Evolutionary conservation across 2,797 vertebrate species (phyloP).

Genomic region (Hipposideros larvatus): DNA sequence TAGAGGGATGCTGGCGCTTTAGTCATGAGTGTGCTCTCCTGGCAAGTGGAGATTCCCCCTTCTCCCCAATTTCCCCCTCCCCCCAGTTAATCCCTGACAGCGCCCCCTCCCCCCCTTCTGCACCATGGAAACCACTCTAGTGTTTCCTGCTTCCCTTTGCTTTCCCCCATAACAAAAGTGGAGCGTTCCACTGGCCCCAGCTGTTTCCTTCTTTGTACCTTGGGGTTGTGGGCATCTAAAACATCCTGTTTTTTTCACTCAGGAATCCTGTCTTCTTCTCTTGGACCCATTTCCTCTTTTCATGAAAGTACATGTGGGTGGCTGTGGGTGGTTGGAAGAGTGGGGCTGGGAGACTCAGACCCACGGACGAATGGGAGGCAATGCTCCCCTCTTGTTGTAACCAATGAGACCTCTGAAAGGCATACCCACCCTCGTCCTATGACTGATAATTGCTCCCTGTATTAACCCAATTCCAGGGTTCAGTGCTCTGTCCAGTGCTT

Average conservation of each 20-base stretch:
- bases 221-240: not conserved
- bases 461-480: not conserved
- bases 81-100: not conserved
- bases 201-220: not conserved
- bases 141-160: not conserved
- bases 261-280: not conserved
- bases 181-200: not conserved
- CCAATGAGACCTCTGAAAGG: not conserved
- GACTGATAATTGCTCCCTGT: not conserved
- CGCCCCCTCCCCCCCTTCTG: not conserved
- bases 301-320: not conserved
- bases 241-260: not conserved
- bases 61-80: not conserved
- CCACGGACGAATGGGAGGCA: not conserved
- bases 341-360: not conserved
- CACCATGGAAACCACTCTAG: not conserved
- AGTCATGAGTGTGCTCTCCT: fast-evolving
- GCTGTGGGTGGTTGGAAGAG: not conserved
- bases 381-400: not conserved
- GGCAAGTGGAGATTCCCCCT: not conserved
- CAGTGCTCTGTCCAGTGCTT: not conserved
- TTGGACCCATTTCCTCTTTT: not conserved
- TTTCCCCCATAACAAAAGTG: not conserved
- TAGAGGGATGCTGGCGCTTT: not conserved
- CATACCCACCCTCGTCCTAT: not conserved